Evolutionary conservation across 2,888 invertebrate genomes (phyloP).

Genomic region (Branchipolynoe longqiensis): DNA sequence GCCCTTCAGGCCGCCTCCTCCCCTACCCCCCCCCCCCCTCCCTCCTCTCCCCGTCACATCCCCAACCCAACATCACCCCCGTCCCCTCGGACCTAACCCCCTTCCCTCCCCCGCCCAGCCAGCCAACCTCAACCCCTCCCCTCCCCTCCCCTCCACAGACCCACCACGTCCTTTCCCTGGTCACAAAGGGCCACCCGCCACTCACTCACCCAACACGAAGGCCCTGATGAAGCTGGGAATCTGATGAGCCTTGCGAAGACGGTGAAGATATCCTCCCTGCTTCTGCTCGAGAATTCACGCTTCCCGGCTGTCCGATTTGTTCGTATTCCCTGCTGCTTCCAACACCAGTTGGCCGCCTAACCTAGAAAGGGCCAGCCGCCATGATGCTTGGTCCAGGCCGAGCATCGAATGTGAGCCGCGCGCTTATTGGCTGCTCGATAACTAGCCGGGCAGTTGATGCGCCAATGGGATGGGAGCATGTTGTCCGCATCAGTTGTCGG

Average conservation of each 20-base stretch:
- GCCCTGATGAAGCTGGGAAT: neutral
- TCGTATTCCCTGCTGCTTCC: conserved; percentile 34
- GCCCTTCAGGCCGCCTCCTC: neutral
- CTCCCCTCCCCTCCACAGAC: neutral
- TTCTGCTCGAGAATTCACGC: conserved; percentile 11
- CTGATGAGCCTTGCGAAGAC: neutral
- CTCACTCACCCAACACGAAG: neutral
- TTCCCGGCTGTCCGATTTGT: neutral
- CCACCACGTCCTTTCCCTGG: neutral
- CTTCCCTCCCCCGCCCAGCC: too few species aligned
- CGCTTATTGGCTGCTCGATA: conserved; percentile 28
- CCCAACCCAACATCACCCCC: neutral
- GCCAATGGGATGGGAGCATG: too few species aligned
- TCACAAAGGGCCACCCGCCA: conserved; percentile 34
- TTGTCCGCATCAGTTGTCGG: too few species aligned
- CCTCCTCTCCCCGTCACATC: neutral
- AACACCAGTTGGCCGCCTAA: conserved; percentile 17
- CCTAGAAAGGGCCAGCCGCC: conserved; percentile 40
- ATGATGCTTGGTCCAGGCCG: conserved; percentile 50
- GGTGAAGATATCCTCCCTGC: conserved; percentile 22
- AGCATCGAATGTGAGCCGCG: neutral
- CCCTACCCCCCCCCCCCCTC: neutral
- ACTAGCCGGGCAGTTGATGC: too few species aligned
- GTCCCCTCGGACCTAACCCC: too few species aligned
- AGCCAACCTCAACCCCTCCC: neutral